phyloP scores from a whole-genome alignment of 2,888 invertebrate species.

The Hoplodrina blanda region DNA sequence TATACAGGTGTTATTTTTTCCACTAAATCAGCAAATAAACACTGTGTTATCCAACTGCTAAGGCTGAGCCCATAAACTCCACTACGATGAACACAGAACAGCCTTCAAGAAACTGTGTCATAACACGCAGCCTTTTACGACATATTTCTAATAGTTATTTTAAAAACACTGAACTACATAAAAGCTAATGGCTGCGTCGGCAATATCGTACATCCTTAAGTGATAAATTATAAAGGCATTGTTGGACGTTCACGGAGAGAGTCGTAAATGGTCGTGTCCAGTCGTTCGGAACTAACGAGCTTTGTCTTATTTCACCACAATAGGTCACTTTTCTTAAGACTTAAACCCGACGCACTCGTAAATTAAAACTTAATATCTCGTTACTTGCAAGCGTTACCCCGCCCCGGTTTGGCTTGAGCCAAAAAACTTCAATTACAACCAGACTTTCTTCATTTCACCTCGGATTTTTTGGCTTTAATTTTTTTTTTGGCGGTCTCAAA shows the following conservation, averaged over 20 bases:
- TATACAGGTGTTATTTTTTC: too few relatives aligned
- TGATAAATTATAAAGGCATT: slow-evolving; percentile 87
- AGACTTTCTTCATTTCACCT: slow-evolving; percentile 64
- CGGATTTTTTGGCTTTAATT: slow-evolving; percentile 34
- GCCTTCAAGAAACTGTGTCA: not conserved
- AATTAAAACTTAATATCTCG: slow-evolving; percentile 89
- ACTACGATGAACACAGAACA: slow-evolving; percentile 20
- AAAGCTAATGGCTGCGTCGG: slow-evolving; percentile 66
- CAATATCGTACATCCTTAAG: slow-evolving; percentile 78
- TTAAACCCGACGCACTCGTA: slow-evolving; percentile 85
- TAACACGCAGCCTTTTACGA: slow-evolving; percentile 31
- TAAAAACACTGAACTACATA: slow-evolving; percentile 54
- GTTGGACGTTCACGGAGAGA: slow-evolving; percentile 75
- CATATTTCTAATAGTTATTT: slow-evolving; percentile 35
- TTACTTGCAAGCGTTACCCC: slow-evolving; percentile 86
- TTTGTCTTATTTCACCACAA: slow-evolving; percentile 89
- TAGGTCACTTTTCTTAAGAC: slow-evolving; percentile 89
- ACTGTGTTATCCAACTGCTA: not conserved
- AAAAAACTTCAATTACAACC: slow-evolving; percentile 77
- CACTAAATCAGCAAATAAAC: not conserved
- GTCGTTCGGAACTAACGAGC: slow-evolving; percentile 86
- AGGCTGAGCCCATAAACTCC: slow-evolving; percentile 22
- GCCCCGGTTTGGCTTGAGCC: slow-evolving; percentile 77
- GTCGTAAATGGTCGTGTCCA: slow-evolving; percentile 81
- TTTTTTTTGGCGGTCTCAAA: slow-evolving; percentile 32